A percentile compares a stretch with the other conserved stretches of the same genome.
phyloP scores from a whole-genome alignment of 2,888 invertebrate species.

The Phrixothrix hirtus region DNA sequence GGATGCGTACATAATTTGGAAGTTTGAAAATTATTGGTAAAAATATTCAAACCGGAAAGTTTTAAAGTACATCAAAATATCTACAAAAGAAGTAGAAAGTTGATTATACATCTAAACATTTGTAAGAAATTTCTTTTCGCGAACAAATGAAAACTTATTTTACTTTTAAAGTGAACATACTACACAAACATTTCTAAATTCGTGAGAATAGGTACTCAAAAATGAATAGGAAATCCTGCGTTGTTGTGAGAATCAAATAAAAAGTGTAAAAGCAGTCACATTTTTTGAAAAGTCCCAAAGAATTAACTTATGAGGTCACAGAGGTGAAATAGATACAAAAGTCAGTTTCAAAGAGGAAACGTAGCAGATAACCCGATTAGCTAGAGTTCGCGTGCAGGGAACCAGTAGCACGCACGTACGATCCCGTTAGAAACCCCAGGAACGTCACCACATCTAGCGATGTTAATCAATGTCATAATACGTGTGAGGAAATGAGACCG shows the following conservation, averaged over 20 bases:
- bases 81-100: too few relatives aligned
- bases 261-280: constrained; percentile 22
- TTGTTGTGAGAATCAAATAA: constrained; percentile 18
- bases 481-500: constrained; percentile 44
- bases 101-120: too few relatives aligned
- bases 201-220: constrained; percentile 8
- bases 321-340: constrained; percentile 32
- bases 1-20: too few relatives aligned
- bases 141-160: too few relatives aligned
- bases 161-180: too few relatives aligned
- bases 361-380: constrained; percentile 33
- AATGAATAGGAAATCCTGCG: constrained; percentile 6
- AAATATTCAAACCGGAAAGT: too few relatives aligned
- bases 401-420: constrained; percentile 31
- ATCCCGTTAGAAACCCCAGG: constrained; percentile 24
- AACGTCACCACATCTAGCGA: constrained; percentile 22
- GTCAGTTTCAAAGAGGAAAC: constrained; percentile 31
- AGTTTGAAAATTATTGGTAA: too few relatives aligned
- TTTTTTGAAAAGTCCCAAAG: constrained; percentile 14
- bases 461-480: constrained; percentile 39
- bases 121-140: too few relatives aligned
- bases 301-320: constrained; percentile 28
- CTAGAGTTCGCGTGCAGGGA: constrained; percentile 28
- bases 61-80: too few relatives aligned
- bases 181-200: constrained; percentile 13